phyloP scores from a whole-genome alignment of 2,113 vertebrate genomes.

The Cynoglossus semilaevis region DNA sequence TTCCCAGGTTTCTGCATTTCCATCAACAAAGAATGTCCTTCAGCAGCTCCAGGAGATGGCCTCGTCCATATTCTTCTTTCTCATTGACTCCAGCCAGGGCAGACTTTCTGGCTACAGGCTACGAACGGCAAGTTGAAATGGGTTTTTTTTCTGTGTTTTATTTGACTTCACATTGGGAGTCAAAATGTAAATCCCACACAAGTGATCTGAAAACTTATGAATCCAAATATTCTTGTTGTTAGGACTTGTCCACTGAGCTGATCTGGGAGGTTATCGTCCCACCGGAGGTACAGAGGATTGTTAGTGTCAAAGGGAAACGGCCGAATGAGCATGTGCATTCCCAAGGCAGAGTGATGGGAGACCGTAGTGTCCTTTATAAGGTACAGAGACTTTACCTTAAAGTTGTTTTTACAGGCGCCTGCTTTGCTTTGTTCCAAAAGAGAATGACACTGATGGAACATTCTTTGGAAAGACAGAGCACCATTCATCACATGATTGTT shows the following conservation, averaged over 20 bases:
- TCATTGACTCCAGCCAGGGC: slow-evolving; percentile 86
- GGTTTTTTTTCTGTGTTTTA: not conserved
- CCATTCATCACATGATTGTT: slow-evolving; percentile 19
- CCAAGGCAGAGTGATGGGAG: slow-evolving; percentile 96
- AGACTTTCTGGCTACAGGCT: slow-evolving; percentile 87
- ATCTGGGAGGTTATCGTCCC: slow-evolving; percentile 91
- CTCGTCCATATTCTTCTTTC: slow-evolving; percentile 89
- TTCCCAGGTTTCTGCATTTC: slow-evolving; percentile 89
- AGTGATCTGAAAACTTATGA: no score
- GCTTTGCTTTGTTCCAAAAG: no score
- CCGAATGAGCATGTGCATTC: slow-evolving; percentile 95
- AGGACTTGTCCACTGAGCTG: slow-evolving; percentile 90
- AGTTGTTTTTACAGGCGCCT: not conserved
- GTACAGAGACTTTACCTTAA: slow-evolving; percentile 58
- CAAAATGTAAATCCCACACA: not conserved
- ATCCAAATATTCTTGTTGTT: slow-evolving; percentile 4
- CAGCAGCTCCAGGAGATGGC: slow-evolving; percentile 91
- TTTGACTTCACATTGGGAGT: not conserved
- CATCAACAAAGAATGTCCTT: slow-evolving; percentile 90
- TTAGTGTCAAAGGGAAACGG: slow-evolving; percentile 88
- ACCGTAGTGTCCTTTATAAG: slow-evolving; percentile 98
- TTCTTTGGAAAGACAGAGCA: no score
- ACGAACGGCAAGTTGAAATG: slow-evolving; percentile 76
- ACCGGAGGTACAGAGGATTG: slow-evolving; percentile 85
- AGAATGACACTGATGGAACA: no score